Base-by-base conservation (phyloP, 2,888 invertebrate species). In the Agonopterix alstromeriana region DNA sequence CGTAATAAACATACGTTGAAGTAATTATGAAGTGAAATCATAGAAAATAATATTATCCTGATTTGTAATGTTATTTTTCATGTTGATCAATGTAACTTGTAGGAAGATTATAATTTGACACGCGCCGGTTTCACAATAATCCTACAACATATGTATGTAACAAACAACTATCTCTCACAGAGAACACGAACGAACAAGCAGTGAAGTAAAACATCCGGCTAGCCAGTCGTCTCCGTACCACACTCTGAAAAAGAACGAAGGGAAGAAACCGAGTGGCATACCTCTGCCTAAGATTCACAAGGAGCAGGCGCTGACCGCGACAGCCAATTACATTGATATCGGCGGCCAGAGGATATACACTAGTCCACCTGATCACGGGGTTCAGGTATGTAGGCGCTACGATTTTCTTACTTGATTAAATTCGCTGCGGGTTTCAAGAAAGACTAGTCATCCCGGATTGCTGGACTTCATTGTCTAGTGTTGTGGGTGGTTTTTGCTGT, bases 261-360 rank as follows among this genome's bases (percentile, higher is more conserved):
- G 62, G 10, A 88, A 88, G 68, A 89, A 88, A 52, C 84, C 83
- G 1, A 89, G 88, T 52, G 89, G 88, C 2, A 89, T 89, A 49
- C 89, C 89, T 0, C 58, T 89, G 47, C 87, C 89, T 0, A 85
- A 85, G 53, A 55, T 76, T 38, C 87, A 85, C 51, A 89, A 86
- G 53, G 88, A 88, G 55, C 85, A 86, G 54, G 65, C 73, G 1
- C 70, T 82, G 42, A 85, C 73, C 1, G 73, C 80, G 0, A 73
- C 80, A 2, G 82, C 86, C 1, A 86, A 88, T 57, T 89, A 88
- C 51, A 87, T 89, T 9, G 88, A 89, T 55, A 84, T 88, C 48
- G 88, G 87, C 4, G 88, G 88, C 1, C 89, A 88, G 63, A 80
- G 87, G 64, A 86, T 88, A 40, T 89, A 88, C 52, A 87, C 85